Evolutionary conservation across 2,888 invertebrate species (phyloP).

Genomic region (Lapara coniferarum): DNA sequence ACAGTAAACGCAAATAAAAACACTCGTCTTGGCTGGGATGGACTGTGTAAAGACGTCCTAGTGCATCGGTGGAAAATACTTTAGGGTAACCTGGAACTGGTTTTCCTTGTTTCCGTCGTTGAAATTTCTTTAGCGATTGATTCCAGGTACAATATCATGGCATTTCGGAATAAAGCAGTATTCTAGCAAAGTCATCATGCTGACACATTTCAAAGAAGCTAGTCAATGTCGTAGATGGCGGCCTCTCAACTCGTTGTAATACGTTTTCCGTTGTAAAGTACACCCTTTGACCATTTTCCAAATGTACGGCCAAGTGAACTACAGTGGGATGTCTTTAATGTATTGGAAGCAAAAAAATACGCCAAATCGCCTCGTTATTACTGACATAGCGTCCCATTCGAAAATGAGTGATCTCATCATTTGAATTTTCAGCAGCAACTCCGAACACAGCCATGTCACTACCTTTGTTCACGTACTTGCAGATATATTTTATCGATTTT

Average conservation of each 20-base stretch:
- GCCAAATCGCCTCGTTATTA: slow-evolving; percentile 38
- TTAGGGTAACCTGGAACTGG: slow-evolving; percentile 34
- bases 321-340: slow-evolving; percentile 36
- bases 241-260: background rate
- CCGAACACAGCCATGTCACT: slow-evolving; percentile 13
- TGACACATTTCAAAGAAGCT: slow-evolving; percentile 15
- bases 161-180: slow-evolving; percentile 27
- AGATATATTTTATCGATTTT: slow-evolving; percentile 41
- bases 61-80: slow-evolving; percentile 33
- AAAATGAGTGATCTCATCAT: slow-evolving; percentile 41
- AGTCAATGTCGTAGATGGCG: slow-evolving; percentile 23
- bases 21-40: slow-evolving; percentile 37
- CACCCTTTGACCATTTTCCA: slow-evolving; percentile 39
- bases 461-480: slow-evolving; percentile 37
- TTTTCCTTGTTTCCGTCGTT: slow-evolving; percentile 33
- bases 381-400: slow-evolving; percentile 28
- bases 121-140: slow-evolving; percentile 36
- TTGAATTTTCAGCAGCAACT: slow-evolving; percentile 20
- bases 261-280: slow-evolving; percentile 32
- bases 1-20: slow-evolving; percentile 33
- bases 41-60: slow-evolving; percentile 35
- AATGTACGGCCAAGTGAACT: slow-evolving; percentile 37
- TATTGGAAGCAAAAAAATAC: slow-evolving; percentile 37
- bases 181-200: slow-evolving; percentile 21
- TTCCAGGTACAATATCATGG: slow-evolving; percentile 42